These are phyloP conservation scores for Prosopocoilus inquinatus DNA, from an alignment of 2,888 invertebrate species.

Conservation along the genomic window DNA sequence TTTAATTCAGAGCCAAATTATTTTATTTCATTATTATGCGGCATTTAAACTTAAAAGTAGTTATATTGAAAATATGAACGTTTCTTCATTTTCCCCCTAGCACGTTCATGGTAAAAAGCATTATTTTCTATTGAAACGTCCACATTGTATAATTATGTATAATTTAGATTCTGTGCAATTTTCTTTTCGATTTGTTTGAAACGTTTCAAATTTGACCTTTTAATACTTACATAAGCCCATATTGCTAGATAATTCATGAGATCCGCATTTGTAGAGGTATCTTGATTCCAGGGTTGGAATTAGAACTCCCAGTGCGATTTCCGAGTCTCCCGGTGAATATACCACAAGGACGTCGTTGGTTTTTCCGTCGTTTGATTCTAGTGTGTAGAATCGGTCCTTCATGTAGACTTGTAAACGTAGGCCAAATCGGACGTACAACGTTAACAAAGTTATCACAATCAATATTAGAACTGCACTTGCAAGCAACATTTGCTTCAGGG, in stretches of 20 bases:
- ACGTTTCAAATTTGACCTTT: neutral
- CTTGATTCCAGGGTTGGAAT: slow-evolving; percentile 62
- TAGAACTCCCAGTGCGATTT: slow-evolving; percentile 61
- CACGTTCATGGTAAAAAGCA: too few species aligned
- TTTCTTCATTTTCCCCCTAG: too few species aligned
- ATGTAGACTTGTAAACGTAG: slow-evolving; percentile 50
- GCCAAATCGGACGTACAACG: slow-evolving; percentile 57
- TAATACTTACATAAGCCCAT: slow-evolving; percentile 56
- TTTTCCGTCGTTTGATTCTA: slow-evolving; percentile 55
- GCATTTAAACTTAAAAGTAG: too few species aligned
- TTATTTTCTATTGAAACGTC: too few species aligned
- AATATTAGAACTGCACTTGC: slow-evolving; percentile 54
- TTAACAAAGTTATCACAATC: slow-evolving; percentile 52
- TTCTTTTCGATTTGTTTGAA: neutral
- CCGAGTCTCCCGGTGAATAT: slow-evolving; percentile 63
- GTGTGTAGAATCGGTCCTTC: slow-evolving; percentile 52
- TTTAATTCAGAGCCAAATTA: too few species aligned
- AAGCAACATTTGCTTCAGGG: slow-evolving; percentile 59
- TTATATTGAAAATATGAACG: too few species aligned
- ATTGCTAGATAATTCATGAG: slow-evolving; percentile 43
- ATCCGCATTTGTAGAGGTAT: slow-evolving; percentile 63
- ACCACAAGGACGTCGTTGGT: slow-evolving; percentile 65
- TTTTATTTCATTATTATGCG: too few species aligned
- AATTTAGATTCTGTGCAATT: slow-evolving; percentile 20
- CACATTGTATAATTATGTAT: slow-evolving; percentile 36